A percentile compares a stretch with the other conserved stretches of the same genome.
phyloP scores from a whole-genome alignment of 2,113 vertebrate genomes.

The Grus americana region DNA sequence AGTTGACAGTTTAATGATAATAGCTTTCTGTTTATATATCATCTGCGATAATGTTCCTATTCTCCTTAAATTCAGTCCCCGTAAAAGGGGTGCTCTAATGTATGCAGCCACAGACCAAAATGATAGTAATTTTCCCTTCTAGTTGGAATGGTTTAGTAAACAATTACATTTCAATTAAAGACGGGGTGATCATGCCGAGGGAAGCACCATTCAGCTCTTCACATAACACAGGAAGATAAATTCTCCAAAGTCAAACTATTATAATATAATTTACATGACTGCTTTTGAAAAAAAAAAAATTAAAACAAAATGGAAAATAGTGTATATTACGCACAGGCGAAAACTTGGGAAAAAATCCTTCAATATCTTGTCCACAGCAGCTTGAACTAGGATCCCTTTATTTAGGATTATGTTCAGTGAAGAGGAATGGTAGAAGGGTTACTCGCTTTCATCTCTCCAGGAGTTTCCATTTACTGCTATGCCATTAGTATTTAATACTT shows the following conservation, averaged over 20 bases:
- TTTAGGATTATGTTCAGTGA: constrained; percentile 33
- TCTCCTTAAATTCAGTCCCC: constrained; percentile 15
- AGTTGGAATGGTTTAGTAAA: constrained; percentile 58
- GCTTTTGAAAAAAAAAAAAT: not conserved
- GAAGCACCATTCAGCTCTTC: not conserved
- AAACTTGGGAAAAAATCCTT: not conserved
- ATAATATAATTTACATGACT: not conserved
- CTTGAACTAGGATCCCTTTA: not conserved
- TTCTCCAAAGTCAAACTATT: not conserved
- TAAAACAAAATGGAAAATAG: not conserved
- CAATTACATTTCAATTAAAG: constrained; percentile 69
- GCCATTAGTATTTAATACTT: constrained; percentile 54
- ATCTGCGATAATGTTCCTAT: not conserved
- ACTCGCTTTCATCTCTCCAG: constrained; percentile 44
- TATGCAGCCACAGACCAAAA: constrained; percentile 46
- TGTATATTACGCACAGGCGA: not conserved
- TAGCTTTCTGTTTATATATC: constrained; percentile 58
- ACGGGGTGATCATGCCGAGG: not conserved
- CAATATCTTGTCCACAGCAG: not conserved
- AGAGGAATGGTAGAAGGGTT: constrained; percentile 26
- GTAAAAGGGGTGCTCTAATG: constrained; percentile 5
- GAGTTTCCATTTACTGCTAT: constrained; percentile 8
- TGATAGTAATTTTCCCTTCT: constrained; percentile 55
- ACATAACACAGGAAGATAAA: not conserved
- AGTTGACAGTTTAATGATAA: constrained; percentile 69